Base-by-base conservation (phyloP, 2,888 invertebrate genomes). In the Silvanus unidentatus region DNA sequence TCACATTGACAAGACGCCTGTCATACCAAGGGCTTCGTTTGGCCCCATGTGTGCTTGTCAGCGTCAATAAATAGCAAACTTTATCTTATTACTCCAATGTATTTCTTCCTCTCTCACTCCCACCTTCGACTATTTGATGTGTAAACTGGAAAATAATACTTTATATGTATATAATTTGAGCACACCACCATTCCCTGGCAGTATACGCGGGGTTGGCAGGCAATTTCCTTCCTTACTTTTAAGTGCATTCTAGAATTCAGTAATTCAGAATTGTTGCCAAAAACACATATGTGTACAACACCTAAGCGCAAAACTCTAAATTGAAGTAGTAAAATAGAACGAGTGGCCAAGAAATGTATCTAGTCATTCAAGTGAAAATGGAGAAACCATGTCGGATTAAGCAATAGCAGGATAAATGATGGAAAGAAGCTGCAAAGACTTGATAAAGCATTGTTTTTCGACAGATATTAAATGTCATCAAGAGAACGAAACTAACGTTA, bases 371-470 rank as follows among this genome's bases (percentile, higher is more conserved):
- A 22, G 4, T 22, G 22, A 44, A 56, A 56, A 57, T 55, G 54
- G 56, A 47, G 52, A 48, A 55, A 56, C 50, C 53, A 46, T 57
- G 58, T 58, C 49, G 51, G 55, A 53, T 58, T 58, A 56, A 48
- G 32, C 32, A 32, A 32, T 32, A 32, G 53, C 32, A 12, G 32
- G 13, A 32, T 32, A 12, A 32, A 32, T 32, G 32, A 32, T 32
- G 32, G 16, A 37, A 37, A 37, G 16, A 12, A 37, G 38, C 11
- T 32, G 32, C 22, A 22, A 22, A 22, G 22, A 22, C 22, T 50
- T 49, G 48, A 51, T 51, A 50, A 49, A 49, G 47, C 52, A 53
- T 55, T 55, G 55, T 53, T 55, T 52, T 45, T 45, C 42, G 45
- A 37, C 47, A 46, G 52, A 55, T 55, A 54, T 55, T 55, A 55